Conservation (phyloP, 2,113 vertebrate genomes). For the Protobothrops mucrosquamatus region DNA sequence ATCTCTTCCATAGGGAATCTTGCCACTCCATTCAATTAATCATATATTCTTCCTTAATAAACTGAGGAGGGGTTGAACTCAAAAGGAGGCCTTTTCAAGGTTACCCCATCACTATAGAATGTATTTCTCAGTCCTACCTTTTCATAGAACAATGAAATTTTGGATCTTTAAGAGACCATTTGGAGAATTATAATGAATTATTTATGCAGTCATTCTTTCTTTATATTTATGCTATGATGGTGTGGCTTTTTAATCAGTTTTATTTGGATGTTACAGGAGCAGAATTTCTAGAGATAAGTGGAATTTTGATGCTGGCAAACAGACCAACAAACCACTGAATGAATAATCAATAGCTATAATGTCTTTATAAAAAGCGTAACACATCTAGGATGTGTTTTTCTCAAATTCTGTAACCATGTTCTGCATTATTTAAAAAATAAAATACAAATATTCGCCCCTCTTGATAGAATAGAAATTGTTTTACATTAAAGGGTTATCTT, state of each 20-base stretch:
- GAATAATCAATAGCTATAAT: background rate
- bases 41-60: background rate
- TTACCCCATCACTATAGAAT: background rate
- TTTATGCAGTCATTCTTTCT: background rate
- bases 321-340: background rate
- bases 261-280: background rate
- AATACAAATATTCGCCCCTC: background rate
- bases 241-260: background rate
- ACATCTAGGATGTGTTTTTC: background rate
- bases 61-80: background rate
- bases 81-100: background rate
- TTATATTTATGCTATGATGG: background rate
- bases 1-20: background rate
- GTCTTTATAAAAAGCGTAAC: background rate
- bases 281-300: background rate
- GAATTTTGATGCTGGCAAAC: background rate
- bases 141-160: background rate
- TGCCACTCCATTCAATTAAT: background rate
- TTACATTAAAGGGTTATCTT: background rate
- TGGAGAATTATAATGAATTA: background rate
- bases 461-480: slow-evolving; percentile 13
- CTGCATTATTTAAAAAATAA: background rate
- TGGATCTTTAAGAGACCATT: background rate
- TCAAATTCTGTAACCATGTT: background rate
- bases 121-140: background rate